Evolutionary conservation across 2,888 invertebrate species (phyloP).

Genomic region (Chorisops tibialis): DNA sequence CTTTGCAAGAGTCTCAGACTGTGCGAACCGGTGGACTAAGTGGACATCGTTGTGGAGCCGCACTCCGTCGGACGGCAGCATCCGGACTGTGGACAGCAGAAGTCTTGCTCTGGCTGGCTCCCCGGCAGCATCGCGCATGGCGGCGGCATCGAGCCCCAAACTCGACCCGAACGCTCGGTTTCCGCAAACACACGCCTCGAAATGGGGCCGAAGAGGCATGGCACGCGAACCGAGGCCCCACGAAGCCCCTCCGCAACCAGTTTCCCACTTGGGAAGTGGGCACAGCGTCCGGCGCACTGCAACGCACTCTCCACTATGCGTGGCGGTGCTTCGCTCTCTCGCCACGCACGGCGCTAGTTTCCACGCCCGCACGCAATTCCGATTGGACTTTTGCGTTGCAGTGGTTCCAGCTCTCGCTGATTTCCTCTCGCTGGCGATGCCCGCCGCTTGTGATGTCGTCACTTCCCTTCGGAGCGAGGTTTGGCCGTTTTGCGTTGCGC

Average conservation of each 20-base stretch:
- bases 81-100: slow-evolving; percentile 1
- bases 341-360: not conserved
- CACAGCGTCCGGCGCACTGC: slow-evolving; percentile 5
- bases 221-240: slow-evolving; percentile 11
- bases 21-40: not conserved
- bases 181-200: not conserved
- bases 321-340: not conserved
- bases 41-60: no score
- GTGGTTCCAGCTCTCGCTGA: not conserved
- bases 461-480: not conserved
- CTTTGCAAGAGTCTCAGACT: not conserved
- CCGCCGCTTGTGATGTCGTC: not conserved
- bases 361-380: not conserved
- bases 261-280: not conserved
- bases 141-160: no score
- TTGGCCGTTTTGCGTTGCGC: slow-evolving; percentile 29
- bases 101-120: not conserved
- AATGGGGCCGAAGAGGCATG: not conserved
- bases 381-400: not conserved
- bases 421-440: not conserved
- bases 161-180: no score
- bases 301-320: not conserved
- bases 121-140: not conserved
- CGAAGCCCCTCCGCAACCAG: slow-evolving; percentile 5
- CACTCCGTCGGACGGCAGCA: slow-evolving; percentile 4